Conservation (phyloP, 92 coral and sea anemone genomes). For the Heliopora coerulea region DNA sequence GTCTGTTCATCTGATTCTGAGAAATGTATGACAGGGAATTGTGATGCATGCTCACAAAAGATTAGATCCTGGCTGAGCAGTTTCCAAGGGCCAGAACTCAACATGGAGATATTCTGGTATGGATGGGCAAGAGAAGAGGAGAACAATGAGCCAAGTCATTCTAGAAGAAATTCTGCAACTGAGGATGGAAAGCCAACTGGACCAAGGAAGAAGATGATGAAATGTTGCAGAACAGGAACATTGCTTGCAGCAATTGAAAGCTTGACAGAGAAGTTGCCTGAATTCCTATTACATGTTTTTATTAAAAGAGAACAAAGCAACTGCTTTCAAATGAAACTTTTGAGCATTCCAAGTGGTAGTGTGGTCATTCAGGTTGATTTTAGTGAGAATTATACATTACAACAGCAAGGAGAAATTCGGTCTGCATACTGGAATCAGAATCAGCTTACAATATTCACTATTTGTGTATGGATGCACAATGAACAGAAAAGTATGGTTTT, state of each 20-base stretch:
- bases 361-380: conserved; percentile 52
- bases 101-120: conserved; percentile 42
- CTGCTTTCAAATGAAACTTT: conserved; percentile 48
- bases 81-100: conserved; percentile 17
- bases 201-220: conserved; percentile 51
- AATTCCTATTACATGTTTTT: conserved; percentile 54
- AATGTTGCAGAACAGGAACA: conserved; percentile 48
- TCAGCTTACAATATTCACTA: conserved; percentile 55
- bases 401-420: conserved; percentile 56
- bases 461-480: conserved; percentile 52
- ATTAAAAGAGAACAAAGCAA: conserved; percentile 54
- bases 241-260: conserved; percentile 46
- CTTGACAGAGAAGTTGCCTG: conserved; percentile 48
- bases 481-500: conserved; percentile 59
- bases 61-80: conserved; percentile 14
- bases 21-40: conserved; percentile 63
- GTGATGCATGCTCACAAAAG: conserved; percentile 38
- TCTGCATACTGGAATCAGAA: conserved; percentile 57
- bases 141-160: conserved; percentile 18
- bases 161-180: conserved; percentile 14
- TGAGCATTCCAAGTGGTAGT: conserved; percentile 45
- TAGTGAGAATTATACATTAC: conserved; percentile 55
- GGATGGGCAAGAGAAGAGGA: conserved; percentile 40
- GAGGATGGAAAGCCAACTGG: conserved; percentile 18
- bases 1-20: conserved; percentile 58